Percentiles rank a stretch among this genome's conserved stretches.
Conservation (phyloP, 2,113 vertebrate species). For the human (Homo sapiens) region DNA sequence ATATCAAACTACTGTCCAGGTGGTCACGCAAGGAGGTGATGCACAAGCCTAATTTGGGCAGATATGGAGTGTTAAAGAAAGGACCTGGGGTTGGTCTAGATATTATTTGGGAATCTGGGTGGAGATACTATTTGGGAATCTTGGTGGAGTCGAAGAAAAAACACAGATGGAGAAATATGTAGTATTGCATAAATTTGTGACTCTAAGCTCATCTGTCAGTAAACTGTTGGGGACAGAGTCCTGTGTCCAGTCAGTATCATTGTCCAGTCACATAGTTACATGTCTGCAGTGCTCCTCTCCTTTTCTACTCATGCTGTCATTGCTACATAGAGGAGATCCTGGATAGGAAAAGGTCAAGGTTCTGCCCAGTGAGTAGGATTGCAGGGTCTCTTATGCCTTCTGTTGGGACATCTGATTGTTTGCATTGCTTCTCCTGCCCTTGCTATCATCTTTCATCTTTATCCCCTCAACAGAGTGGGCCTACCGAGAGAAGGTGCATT, state of each 20-base stretch:
- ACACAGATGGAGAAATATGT: background rate
- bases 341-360: background rate
- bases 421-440: background rate
- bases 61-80: no score
- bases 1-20: background rate
- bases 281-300: background rate
- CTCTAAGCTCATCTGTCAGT: background rate
- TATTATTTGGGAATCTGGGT: background rate
- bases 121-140: background rate
- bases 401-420: background rate
- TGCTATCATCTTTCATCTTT: background rate
- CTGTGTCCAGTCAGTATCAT: background rate
- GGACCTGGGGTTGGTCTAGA: background rate
- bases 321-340: background rate
- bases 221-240: background rate
- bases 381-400: background rate
- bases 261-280: background rate
- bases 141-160: background rate
- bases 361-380: background rate
- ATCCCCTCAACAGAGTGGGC: background rate
- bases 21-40: background rate
- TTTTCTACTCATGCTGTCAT: background rate
- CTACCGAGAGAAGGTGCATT: background rate
- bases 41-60: background rate
- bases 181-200: background rate